Conservation (phyloP, 2,888 invertebrate genomes). For the Papilio gigon region DNA sequence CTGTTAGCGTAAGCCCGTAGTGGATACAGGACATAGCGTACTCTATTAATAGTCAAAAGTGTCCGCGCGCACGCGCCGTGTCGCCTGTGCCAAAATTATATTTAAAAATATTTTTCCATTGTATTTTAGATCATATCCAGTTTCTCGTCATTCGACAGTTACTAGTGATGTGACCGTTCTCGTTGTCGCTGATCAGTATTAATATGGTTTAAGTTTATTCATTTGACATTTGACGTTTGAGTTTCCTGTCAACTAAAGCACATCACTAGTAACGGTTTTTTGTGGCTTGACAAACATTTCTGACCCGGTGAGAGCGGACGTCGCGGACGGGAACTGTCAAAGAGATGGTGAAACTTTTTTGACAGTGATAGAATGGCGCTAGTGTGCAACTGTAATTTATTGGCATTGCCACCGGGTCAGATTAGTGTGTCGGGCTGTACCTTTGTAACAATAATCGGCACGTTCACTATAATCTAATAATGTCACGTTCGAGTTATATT, state of each 20-base stretch:
- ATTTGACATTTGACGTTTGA: neutral
- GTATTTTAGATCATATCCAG: slow-evolving; percentile 54
- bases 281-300: neutral
- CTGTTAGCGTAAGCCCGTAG: slow-evolving; percentile 76
- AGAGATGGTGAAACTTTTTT: no score
- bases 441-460: slow-evolving; percentile 6
- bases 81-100: slow-evolving; percentile 75
- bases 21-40: slow-evolving; percentile 73
- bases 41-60: slow-evolving; percentile 61
- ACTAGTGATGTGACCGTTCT: slow-evolving; percentile 44
- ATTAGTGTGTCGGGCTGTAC: neutral
- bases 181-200: slow-evolving; percentile 25
- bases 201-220: slow-evolving; percentile 1
- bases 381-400: neutral
- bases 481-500: slow-evolving; percentile 17
- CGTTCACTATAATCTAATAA: neutral
- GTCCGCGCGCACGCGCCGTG: slow-evolving; percentile 67
- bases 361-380: no score
- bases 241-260: neutral
- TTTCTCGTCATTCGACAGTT: slow-evolving; percentile 50
- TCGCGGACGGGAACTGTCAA: no score
- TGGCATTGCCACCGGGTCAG: neutral
- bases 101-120: slow-evolving; percentile 76
- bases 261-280: slow-evolving; percentile 29
- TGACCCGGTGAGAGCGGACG: slow-evolving; percentile 4